phyloP scores from a whole-genome alignment of 2,888 invertebrate genomes.

The Coelinius sp. region DNA sequence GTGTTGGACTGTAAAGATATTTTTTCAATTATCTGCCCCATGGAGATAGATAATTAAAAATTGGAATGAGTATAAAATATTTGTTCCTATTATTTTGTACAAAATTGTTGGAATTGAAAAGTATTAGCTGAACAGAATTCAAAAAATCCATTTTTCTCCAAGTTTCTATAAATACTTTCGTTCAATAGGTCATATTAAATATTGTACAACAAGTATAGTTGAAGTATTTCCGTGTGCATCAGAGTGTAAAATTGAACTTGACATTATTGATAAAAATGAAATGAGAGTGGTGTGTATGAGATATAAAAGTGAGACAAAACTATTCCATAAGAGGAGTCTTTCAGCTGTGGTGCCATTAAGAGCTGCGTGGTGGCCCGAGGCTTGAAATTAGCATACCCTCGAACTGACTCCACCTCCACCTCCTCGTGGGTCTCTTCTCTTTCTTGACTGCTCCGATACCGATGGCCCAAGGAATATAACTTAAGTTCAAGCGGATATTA shows the following conservation, averaged over 20 bases:
- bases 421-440: constrained; percentile 39
- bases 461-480: constrained; percentile 58
- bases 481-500: constrained; percentile 69
- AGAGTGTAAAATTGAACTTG: constrained; percentile 16
- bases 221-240: neutral
- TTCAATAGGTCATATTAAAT: neutral
- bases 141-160: too few species aligned
- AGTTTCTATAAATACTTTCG: too few species aligned
- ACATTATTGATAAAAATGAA: constrained; percentile 26
- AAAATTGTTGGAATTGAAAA: too few species aligned
- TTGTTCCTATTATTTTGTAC: too few species aligned
- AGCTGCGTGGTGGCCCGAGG: constrained; percentile 70
- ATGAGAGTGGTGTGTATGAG: neutral
- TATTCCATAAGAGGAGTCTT: constrained; percentile 47
- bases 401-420: constrained; percentile 68
- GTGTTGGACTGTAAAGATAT: too few species aligned
- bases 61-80: too few species aligned
- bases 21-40: too few species aligned
- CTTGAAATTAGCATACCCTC: constrained; percentile 69
- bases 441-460: constrained; percentile 32
- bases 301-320: neutral
- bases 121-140: too few species aligned
- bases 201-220: neutral
- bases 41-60: too few species aligned
- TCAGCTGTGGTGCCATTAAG: constrained; percentile 67